Base-by-base conservation (phyloP, 2,113 vertebrate species). In the Trogon melanurus region DNA sequence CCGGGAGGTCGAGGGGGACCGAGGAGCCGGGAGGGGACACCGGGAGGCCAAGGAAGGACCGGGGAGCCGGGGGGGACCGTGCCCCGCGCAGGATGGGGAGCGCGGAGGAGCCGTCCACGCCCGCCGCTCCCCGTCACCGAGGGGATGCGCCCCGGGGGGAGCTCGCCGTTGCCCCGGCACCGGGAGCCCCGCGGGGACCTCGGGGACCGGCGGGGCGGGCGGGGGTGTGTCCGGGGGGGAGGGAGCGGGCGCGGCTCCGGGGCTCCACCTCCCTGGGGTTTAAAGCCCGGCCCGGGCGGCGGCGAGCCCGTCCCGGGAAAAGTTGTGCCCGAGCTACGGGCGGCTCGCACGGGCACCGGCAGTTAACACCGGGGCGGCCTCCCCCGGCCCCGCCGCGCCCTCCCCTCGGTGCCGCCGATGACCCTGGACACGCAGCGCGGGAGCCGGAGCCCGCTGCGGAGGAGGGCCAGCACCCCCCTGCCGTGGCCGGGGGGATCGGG, bases 401-500 rank as follows among this genome's bases (percentile, higher is more conserved):
- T 7, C 19, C 51, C 58, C 71, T 27, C 20, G 25, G 62, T 15
- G 74, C 69, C 26, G 36, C 48, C 95, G 85, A 99, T 99, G 99
- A 99, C 98, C 79, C 98, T 99, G 66, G 99, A 99, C 97, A 98
- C 98, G 14, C 98, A 99, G 85, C 97, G 97, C 94, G 98, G 98
- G 91, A 81, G 92, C 79, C 98, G 96, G 93, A 97, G 97, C 60
- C 97, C 98, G 8, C 89, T 98, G 57, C 96, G 94, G 25, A 97
- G 99, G 38, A 96, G 99, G 95, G 98, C 98, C 64, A 99, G 99
- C 97, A 99, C 99, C 8, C 99, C 99, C 0, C 85, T 98, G 44
- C 98, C 98, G 18, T 92, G 72, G 3, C 96, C 95, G 22, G 93
- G 93, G 23, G 84, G 54, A 34, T 94, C 88, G 26, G 92, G 96